Evolutionary conservation across 2,888 invertebrate genomes (phyloP).

Genomic region (Pegoplata infirma): DNA sequence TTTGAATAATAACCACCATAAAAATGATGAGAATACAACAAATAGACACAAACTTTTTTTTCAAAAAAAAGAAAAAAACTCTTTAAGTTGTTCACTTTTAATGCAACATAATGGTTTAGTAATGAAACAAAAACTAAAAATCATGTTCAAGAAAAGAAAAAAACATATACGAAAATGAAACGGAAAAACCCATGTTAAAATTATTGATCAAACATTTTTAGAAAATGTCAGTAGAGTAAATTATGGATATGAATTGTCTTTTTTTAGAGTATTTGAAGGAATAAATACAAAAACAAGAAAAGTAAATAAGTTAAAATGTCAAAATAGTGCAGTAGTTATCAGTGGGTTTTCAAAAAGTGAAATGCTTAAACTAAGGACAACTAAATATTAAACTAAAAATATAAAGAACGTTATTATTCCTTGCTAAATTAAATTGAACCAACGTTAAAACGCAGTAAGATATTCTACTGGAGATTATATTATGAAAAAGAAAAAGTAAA

Average conservation of each 20-base stretch:
- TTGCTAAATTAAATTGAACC: not conserved
- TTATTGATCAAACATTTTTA: constrained; percentile 59
- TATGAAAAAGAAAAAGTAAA: constrained; percentile 1
- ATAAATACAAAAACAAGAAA: not conserved
- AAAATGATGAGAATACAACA: not conserved
- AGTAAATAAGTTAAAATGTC: constrained; percentile 48
- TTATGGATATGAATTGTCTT: constrained; percentile 26
- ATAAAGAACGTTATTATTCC: constrained; percentile 13
- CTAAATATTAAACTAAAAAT: constrained; percentile 38
- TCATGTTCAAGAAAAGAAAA: constrained; percentile 16
- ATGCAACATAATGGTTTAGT: not conserved
- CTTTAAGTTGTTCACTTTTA: not conserved
- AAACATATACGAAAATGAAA: constrained; percentile 1
- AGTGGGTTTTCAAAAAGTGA: constrained; percentile 36
- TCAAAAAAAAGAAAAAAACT: not conserved
- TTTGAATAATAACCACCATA: constrained; percentile 31
- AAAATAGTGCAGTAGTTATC: constrained; percentile 47
- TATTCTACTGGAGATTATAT: constrained; percentile 36
- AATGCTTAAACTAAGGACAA: constrained; percentile 13
- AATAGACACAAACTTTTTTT: not conserved
- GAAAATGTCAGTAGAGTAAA: constrained; percentile 52
- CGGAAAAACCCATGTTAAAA: constrained; percentile 26
- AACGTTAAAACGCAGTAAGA: constrained; percentile 39
- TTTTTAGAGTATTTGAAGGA: not conserved
- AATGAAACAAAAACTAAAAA: constrained; percentile 20